These are phyloP conservation scores for Zaprionus kolodkinae DNA, from an alignment of 1,140 invertebrate species.

Conservation along the genomic window DNA sequence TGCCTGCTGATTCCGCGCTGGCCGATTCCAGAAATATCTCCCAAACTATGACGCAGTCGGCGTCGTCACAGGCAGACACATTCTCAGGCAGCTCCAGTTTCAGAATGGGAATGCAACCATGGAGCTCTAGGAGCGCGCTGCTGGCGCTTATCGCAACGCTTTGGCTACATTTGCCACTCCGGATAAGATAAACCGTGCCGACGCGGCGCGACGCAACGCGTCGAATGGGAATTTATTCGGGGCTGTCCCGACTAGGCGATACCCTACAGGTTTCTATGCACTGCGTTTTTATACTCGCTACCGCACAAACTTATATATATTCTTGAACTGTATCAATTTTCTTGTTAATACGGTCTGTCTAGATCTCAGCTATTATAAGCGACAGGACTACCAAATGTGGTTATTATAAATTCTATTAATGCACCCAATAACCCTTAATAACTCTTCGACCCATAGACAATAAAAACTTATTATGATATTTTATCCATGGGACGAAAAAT, in stretches of 20 bases:
- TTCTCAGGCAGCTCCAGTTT: conserved; percentile 9
- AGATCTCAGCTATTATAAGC: too few relatives aligned
- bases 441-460: too few relatives aligned
- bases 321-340: too few relatives aligned
- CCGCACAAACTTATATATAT: too few relatives aligned
- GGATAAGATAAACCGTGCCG: background rate
- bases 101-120: conserved; percentile 8
- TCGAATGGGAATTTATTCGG: background rate
- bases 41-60: conserved; percentile 4
- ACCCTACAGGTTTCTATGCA: background rate
- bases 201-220: background rate
- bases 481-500: too few relatives aligned
- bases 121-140: background rate
- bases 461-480: too few relatives aligned
- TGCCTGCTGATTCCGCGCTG: background rate
- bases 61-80: background rate
- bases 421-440: too few relatives aligned
- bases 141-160: background rate
- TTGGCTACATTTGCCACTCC: background rate
- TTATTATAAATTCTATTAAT: too few relatives aligned
- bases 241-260: background rate
- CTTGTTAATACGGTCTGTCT: too few relatives aligned
- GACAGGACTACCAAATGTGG: too few relatives aligned
- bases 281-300: too few relatives aligned
- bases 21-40: background rate